Percentiles rank a stretch among this genome's conserved stretches.
Evolutionary conservation across 2,888 invertebrate species (phyloP).

Genomic region (Maniola hyperantus): DNA sequence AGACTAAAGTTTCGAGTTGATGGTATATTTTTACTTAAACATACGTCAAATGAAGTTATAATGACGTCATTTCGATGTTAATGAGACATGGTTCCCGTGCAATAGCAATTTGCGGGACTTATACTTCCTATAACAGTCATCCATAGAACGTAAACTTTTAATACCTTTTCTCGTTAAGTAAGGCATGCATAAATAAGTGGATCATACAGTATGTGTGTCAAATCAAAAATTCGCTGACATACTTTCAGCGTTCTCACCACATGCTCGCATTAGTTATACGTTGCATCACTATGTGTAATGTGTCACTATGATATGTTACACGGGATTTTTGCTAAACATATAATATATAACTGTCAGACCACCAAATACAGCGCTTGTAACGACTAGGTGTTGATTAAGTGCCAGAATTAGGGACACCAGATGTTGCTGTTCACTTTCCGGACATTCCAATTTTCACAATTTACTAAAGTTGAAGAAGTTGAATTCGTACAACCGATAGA

Average conservation of each 20-base stretch:
- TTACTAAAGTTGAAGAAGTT: too few species aligned
- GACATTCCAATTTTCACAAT: neutral
- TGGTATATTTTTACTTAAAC: too few species aligned
- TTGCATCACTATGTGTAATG: constrained; percentile 24
- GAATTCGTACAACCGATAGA: too few species aligned
- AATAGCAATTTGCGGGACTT: too few species aligned
- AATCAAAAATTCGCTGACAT: constrained; percentile 26
- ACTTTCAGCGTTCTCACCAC: constrained; percentile 17
- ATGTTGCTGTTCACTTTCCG: neutral
- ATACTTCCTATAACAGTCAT: neutral
- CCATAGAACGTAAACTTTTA: neutral
- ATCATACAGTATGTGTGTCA: constrained; percentile 10
- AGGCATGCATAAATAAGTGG: neutral
- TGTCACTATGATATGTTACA: constrained; percentile 18
- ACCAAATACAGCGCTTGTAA: constrained; percentile 33
- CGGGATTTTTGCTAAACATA: constrained; percentile 23
- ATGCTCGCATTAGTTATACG: constrained; percentile 15
- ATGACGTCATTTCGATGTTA: too few species aligned
- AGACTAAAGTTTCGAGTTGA: too few species aligned
- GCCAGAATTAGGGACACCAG: constrained; percentile 23
- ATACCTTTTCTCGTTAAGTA: neutral
- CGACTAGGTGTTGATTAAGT: constrained; percentile 36
- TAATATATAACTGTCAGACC: constrained; percentile 28
- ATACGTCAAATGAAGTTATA: too few species aligned
- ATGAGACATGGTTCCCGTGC: too few species aligned